phyloP scores from a whole-genome alignment of 2,797 vertebrate genomes.

The Poecile montanus region DNA sequence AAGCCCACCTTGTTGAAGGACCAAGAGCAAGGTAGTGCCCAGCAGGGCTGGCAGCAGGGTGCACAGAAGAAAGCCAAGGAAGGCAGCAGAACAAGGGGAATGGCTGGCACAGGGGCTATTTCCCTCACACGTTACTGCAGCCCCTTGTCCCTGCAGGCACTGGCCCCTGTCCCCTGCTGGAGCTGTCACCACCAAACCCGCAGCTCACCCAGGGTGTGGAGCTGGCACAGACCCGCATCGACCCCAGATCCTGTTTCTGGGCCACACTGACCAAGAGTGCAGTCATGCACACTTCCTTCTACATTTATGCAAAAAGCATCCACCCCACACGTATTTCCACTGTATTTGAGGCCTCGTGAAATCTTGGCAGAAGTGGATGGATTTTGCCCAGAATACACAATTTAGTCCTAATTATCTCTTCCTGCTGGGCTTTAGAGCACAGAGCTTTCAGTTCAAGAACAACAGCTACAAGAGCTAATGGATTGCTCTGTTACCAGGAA shows the following conservation, averaged over 20 bases:
- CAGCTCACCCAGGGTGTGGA: neutral
- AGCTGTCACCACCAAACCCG: neutral
- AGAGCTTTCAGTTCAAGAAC: conserved; percentile 51
- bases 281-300: conserved; percentile 54
- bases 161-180: neutral
- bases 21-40: neutral
- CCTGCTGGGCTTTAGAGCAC: conserved; percentile 60
- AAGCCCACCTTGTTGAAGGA: neutral
- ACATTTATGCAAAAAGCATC: conserved; percentile 31
- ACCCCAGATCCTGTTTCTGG: conserved; percentile 42
- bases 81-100: neutral
- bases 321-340: conserved; percentile 25
- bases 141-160: neutral
- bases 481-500: conserved; percentile 55
- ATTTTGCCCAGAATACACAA: conserved; percentile 66
- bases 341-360: conserved; percentile 18
- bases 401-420: conserved; percentile 63
- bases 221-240: neutral
- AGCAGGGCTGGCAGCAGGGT: neutral
- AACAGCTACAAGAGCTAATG: conserved; percentile 52
- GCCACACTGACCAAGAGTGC: neutral
- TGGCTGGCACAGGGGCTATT: neutral
- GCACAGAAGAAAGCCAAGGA: neutral
- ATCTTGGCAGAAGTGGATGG: conserved; percentile 52
- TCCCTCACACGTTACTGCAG: accelerated